Base-by-base conservation (phyloP, 1,140 invertebrate genomes). In the Rhagoletis zephyria region DNA sequence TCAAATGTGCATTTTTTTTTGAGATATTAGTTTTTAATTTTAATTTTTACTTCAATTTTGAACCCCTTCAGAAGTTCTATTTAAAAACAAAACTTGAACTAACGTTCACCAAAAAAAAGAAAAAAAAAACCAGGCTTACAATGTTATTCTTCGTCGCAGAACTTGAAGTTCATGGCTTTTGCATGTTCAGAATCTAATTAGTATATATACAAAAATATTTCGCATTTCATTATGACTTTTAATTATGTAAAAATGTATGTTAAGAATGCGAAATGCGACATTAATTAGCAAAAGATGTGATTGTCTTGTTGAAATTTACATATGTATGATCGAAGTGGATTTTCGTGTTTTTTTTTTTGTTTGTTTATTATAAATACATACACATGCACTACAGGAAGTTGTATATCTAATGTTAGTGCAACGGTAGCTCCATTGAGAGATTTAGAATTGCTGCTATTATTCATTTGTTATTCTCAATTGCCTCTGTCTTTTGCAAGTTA, bases 141-240 rank as follows among this genome's bases (percentile, higher is more conserved):
- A 30, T 30, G 30, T 30, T 30, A 30, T 30, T 56, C 16, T 81
- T 56, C 74, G 51, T n/a, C 6, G 9, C 51, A 30, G 48, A 81
- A 81, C 48, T 81, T 81, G 48, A 81, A 81, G 74, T 81, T 81
- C 74, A 81, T 16, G 74, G 74, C 19, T 81, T 81, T 81, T 30
- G 19, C 2, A 19, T 81, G 74, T 48, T 48, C 56, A 81, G 56
- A 81, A 2, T 4, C n/a, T 81, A 56, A 81, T 81, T 56, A 81
- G 56, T 81, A 81, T 3, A 56, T 10, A 30, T 30, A 30, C 30
- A 30, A 30, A 30, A 30, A 63, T 63, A 56, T 56, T 56, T 81
- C 14, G 12, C 14, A 81, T 56, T 74, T 14, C 30, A 3, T 74
- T n/a, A 3, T 48, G 67, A 45, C 12, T 51, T 3, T 48, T 9